A percentile compares a stretch with the other conserved stretches of the same genome.
These are phyloP conservation scores for Yoshiicerus persimilis DNA, from an alignment of 1,140 invertebrate genomes.

Conservation along the genomic window DNA sequence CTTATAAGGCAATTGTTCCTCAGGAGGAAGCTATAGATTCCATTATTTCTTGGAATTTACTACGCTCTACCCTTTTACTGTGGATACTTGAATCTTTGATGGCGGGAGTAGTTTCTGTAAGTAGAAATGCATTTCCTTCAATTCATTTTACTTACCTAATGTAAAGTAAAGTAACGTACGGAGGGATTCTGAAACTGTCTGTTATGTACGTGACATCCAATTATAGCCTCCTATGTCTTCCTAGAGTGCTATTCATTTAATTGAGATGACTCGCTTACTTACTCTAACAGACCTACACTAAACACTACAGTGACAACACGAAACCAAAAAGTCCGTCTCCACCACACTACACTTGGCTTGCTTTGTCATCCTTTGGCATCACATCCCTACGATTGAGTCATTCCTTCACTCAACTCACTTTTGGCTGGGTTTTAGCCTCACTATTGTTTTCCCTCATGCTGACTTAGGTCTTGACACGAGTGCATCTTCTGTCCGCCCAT, in stretches of 20 bases:
- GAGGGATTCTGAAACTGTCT: neutral
- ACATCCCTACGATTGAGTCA: neutral
- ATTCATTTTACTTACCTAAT: neutral
- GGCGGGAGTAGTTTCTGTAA: too few species aligned
- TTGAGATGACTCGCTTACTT: slow-evolving; percentile 9
- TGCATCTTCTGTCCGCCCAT: slow-evolving; percentile 17
- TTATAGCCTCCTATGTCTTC: slow-evolving; percentile 2
- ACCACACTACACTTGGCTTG: neutral
- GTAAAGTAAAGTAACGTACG: neutral
- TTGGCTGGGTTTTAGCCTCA: neutral
- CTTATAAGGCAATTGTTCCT: neutral
- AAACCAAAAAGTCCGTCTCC: neutral
- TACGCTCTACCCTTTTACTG: neutral
- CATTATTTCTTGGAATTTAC: neutral
- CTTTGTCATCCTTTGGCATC: neutral
- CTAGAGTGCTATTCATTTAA: slow-evolving; percentile 18
- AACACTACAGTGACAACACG: neutral
- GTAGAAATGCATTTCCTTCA: neutral
- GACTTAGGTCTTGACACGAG: slow-evolving; percentile 8
- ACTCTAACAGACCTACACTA: neutral
- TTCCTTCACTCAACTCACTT: neutral
- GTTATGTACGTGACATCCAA: slow-evolving; percentile 12
- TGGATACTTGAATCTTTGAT: neutral
- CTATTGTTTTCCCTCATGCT: slow-evolving; percentile 8
- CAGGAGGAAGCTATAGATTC: neutral